Evolutionary conservation across 2,888 invertebrate species (phyloP), one percentile per base, ranked within the genome.

Genomic region (Sinohyriopsis cumingii): DNA sequence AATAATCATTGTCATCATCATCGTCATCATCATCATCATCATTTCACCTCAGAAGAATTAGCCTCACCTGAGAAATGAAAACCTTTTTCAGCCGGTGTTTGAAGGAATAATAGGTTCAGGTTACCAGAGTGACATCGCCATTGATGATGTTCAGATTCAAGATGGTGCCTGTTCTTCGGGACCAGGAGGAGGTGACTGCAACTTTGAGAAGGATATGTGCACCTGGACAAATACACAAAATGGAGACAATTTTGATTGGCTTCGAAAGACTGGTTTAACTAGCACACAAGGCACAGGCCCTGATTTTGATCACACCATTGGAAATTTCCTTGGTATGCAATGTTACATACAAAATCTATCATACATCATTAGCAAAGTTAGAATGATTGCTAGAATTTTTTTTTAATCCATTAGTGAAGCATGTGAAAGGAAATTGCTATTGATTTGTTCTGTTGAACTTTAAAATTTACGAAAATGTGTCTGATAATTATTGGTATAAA

Each of bases 131-230:
- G 86, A 86, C 68, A 85, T 87, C 55, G 84, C 86, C 33, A 77
- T 87, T 61, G 87, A 87, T 74, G 87, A 87, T 71, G 75, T 89
- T 53, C 71, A 75, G 9, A 76, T 86, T n/a, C 67, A 77, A 55
- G 69, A 77, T 62, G 87, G 88, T 12, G 72, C 81, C 5, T 89
- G 89, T 69, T 67, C 77, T 1, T 82, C 82, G 19, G 63, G 70
- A 18, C 82, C 82, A 20, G 63, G 70, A 18, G 33, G 56, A 18
- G 80, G 80, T 15, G 71, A 77, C 54, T 87, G 87, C 73, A 69
- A 75, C 65, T 87, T 87, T 73, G 87, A 87, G 70, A 77, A 80
- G 25, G 78, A 79, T 59, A 72, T 71, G 22, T 86, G 86, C 70
- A 71, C 77, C 25, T 86, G 84, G 84, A 76, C 72, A 3, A 82